These are phyloP conservation scores for Drosophila nigricruria DNA, from an alignment of 2,888 invertebrate genomes.

Conservation along the genomic window DNA sequence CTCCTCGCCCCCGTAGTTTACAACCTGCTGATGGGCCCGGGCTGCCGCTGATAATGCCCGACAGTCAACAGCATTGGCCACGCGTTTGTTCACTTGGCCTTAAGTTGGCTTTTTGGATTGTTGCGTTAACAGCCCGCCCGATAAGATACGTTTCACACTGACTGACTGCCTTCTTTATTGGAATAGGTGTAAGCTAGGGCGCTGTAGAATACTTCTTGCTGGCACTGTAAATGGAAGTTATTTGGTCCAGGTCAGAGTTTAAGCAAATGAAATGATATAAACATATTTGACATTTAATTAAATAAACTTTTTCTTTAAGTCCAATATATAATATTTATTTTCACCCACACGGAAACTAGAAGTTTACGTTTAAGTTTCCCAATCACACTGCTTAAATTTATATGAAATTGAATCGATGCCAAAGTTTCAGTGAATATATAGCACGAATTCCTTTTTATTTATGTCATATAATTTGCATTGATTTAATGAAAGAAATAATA, in stretches of 20 bases:
- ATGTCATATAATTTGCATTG: neutral
- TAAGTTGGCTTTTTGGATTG: constrained; percentile 71
- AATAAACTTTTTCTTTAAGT: neutral
- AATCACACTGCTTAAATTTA: neutral
- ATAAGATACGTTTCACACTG: constrained; percentile 61
- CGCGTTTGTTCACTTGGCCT: constrained; percentile 62
- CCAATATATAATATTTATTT: neutral
- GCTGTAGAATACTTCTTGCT: neutral
- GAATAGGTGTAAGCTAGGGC: constrained; percentile 12
- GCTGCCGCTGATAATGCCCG: constrained; percentile 66
- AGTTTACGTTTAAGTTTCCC: neutral
- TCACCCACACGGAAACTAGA: neutral
- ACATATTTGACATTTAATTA: neutral
- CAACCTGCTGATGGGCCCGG: constrained; percentile 67
- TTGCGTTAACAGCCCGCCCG: constrained; percentile 69
- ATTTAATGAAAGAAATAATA: neutral
- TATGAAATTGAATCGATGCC: neutral
- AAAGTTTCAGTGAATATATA: neutral
- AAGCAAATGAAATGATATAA: neutral
- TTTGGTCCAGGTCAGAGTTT: neutral
- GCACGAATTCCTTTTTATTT: neutral
- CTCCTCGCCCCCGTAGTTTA: constrained; percentile 62
- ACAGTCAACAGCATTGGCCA: constrained; percentile 59
- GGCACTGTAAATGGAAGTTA: neutral
- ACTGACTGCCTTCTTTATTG: constrained; percentile 28